Evolutionary conservation across 2,113 vertebrate species (phyloP), one percentile per base, ranked within the genome.

Genomic region (Columba livia): DNA sequence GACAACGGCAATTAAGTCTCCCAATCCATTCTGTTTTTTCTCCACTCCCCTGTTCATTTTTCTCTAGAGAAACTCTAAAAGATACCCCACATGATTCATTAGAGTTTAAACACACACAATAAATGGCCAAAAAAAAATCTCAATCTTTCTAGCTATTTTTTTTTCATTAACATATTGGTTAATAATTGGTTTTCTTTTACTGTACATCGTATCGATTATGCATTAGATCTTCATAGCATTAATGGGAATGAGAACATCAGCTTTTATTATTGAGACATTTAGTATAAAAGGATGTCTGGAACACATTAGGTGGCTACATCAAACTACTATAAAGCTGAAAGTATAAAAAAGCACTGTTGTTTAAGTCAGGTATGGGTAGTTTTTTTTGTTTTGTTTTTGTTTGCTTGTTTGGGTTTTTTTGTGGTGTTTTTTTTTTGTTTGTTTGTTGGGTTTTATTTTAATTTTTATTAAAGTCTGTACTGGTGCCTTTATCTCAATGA

Each of bases 171-270:
- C 2, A 9, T 62, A 42, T 47, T 83, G 29, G 21, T 66, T 92
- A 88, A 93, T 62, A 80, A 80, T 73, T 90, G 32, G 18, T 28
- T 44, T 81, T 44, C 44, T 79, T 94, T 85, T 85, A 65, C 34
- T 70, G 20, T 44, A 79, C 18, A 24, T 85, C 21, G 23, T 58
- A 93, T 70, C 1, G 36, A 94, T 90, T 80, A 47, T 24, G 12
- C n/a, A 62, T 54, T 79, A 69, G 54, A 44, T 89, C 57, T 94
- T 82, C 58, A 19, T 23, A 79, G 34, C 44, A 65, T n/a, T 64
- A 78, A 84, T 51, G 28, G 25, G 20, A 70, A 77, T 57, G 38
- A 64, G 29, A 53, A 61, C 26, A 61, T 14, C 19, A 57, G 31
- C 24, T 93, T 88, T 82, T 50, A 50, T 77, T 88, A 73, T 15